phyloP scores from a whole-genome alignment of 2,113 vertebrate genomes.

The Psittacus erithacus region DNA sequence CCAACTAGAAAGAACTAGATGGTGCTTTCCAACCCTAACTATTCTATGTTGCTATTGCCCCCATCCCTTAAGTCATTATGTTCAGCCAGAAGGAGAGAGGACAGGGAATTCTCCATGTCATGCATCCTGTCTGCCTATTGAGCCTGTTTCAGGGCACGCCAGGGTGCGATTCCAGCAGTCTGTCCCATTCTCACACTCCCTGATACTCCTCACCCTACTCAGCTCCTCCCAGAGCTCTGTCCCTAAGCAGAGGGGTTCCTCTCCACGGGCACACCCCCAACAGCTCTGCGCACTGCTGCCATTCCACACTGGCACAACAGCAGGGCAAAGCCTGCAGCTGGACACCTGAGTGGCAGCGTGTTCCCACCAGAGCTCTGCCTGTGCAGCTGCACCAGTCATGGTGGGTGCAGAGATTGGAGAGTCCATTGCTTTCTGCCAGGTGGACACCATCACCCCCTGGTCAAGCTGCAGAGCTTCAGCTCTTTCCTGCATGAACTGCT shows the following conservation, averaged over 20 bases:
- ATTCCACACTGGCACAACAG: not conserved
- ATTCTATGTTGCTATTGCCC: not conserved
- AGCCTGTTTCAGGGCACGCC: not conserved
- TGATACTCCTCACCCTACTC: not conserved
- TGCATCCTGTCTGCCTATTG: not conserved
- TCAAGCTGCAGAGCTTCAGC: not conserved
- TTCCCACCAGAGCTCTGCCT: not conserved
- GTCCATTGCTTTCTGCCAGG: not conserved
- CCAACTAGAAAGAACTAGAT: too few species aligned
- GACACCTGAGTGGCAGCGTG: not conserved
- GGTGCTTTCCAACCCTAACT: too few species aligned
- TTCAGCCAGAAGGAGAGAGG: not conserved
- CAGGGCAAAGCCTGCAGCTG: not conserved
- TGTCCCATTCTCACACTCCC: not conserved
- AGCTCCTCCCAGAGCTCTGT: not conserved
- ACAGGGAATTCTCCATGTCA: not conserved
- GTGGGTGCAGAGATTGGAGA: not conserved
- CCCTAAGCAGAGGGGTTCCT: not conserved
- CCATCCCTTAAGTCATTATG: not conserved
- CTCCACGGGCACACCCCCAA: not conserved
- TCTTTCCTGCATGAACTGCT: not conserved
- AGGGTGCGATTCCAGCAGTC: not conserved
- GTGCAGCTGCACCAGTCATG: accelerated
- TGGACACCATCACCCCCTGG: not conserved
- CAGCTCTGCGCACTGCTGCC: not conserved